Evolutionary conservation across 2,797 vertebrate genomes (phyloP), one percentile per base, ranked within the genome.

Genomic region (Periparus ater): DNA sequence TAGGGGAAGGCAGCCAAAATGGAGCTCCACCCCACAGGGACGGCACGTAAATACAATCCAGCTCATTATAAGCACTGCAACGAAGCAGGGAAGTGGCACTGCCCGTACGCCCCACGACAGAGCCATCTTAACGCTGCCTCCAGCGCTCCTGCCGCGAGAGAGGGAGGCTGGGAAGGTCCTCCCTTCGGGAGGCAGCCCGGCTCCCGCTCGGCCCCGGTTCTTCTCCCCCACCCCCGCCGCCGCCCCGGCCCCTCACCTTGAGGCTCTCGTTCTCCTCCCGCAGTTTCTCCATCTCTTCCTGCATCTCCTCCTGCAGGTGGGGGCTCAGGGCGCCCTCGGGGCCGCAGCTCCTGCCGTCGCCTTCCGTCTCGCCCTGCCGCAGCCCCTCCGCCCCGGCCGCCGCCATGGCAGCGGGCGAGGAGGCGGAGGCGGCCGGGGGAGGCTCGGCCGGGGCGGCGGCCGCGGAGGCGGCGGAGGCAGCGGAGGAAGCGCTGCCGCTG

Each of bases 251-350:
- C 53, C 98, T 97, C 98, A 99, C 99, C 99, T 99, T 99, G 26
- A 99, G 98, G 47, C 98, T 98, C 5, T 99, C 99, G 71, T 99
- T 99, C 97, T 99, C 99, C 65, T 99, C 99, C 87, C 98, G 97
- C 91, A 99, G 98, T 89, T 95, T 98, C 92, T 99, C 99, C 65
- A 99, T 98, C 91, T 99, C 98, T 11, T 99, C 98, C 48, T 98
- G 98, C 78, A 99, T 97, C 57, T 97, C 97, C 65, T 98, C 98
- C 91, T 98, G 98, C 21, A 97, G 97, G 76, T 98, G 97, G n/a
- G 97, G 94, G 45, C 85, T 96, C 44, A 96, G 83, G 32, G 96
- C 83, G 22, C 97, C 97, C 60, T 97, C 98, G 21, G 97, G 93
- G 75, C 50, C 85, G 42, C 86, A 96, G 92, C 32, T 85, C 96